phyloP scores from a whole-genome alignment of 2,888 invertebrate genomes.

The Phaonia tiefii region DNA sequence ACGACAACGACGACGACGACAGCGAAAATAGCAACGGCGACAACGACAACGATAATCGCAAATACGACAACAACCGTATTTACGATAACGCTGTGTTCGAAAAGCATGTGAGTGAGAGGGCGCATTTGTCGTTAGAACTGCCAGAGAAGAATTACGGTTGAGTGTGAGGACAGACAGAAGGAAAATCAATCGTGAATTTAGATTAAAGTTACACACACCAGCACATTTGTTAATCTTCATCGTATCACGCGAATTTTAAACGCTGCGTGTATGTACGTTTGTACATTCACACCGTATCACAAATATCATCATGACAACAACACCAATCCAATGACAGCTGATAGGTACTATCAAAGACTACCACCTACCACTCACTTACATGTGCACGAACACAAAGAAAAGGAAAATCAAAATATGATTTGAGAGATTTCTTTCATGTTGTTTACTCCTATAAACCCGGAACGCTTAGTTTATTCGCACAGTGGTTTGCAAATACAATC shows the following conservation, averaged over 20 bases:
- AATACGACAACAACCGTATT: not conserved
- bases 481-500: too few relatives aligned
- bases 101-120: too few relatives aligned
- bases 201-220: constrained; percentile 20
- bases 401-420: not conserved
- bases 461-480: too few relatives aligned
- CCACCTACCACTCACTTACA: too few relatives aligned
- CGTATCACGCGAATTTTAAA: constrained; percentile 13
- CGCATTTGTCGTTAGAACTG: too few relatives aligned
- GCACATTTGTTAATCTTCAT: not conserved
- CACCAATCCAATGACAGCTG: not conserved
- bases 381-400: not conserved
- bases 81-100: too few relatives aligned
- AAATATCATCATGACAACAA: not conserved
- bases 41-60: constrained; percentile 7
- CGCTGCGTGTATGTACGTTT: constrained; percentile 1
- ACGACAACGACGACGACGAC: not conserved
- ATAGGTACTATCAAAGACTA: not conserved
- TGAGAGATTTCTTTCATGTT: constrained; percentile 5
- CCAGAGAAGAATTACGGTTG: not conserved
- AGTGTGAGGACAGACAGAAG: not conserved
- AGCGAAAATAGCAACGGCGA: not conserved
- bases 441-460: not conserved
- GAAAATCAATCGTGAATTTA: constrained; percentile 31
- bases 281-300: not conserved